phyloP scores from a whole-genome alignment of 2,113 vertebrate species.

The Stegostoma tigrinum region DNA sequence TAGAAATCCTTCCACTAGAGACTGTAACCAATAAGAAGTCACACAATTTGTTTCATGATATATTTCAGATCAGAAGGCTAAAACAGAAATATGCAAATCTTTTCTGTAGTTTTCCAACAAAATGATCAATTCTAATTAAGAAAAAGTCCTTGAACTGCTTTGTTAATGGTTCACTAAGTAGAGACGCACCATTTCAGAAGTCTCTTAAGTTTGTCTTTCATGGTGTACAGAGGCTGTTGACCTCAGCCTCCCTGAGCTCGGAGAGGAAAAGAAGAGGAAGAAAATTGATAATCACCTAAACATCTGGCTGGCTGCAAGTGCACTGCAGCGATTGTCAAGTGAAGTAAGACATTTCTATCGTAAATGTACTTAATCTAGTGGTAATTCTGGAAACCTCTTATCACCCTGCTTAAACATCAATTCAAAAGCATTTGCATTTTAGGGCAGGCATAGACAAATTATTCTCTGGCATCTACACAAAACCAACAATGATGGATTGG shows the following conservation, averaged over 20 bases:
- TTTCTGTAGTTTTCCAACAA: neutral
- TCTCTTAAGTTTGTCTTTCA: neutral
- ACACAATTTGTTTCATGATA: neutral
- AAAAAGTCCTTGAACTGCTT: neutral
- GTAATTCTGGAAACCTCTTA: neutral
- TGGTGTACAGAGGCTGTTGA: neutral
- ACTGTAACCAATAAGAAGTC: neutral
- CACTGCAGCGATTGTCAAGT: neutral
- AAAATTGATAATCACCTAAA: neutral
- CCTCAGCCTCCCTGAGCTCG: neutral
- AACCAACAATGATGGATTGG: too few species aligned
- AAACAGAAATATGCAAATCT: neutral
- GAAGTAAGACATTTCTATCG: neutral
- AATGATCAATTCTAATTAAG: neutral
- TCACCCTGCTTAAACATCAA: neutral
- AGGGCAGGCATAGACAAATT: neutral
- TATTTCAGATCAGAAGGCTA: neutral
- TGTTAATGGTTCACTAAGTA: neutral
- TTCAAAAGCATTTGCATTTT: neutral
- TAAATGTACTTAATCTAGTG: neutral
- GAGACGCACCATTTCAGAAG: neutral
- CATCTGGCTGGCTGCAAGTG: neutral
- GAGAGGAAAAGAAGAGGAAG: neutral
- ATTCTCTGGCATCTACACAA: neutral
- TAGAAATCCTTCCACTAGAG: neutral